These are phyloP conservation scores for Hozukius guyotensis DNA, from an alignment of 2,797 vertebrate genomes.

Conservation along the genomic window DNA sequence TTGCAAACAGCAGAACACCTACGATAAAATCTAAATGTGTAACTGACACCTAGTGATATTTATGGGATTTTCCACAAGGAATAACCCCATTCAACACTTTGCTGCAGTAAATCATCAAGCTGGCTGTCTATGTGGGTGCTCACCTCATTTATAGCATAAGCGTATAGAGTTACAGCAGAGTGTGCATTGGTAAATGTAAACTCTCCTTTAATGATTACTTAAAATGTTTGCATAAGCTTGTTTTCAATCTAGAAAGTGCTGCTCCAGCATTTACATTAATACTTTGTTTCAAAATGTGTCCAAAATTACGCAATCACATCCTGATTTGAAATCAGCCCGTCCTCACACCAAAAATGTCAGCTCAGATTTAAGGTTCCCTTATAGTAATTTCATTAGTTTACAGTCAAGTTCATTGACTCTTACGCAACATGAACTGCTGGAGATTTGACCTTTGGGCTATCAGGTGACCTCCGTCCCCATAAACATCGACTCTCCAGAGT, in stretches of 20 bases:
- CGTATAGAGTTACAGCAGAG: background rate
- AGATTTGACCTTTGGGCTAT: conserved; percentile 53
- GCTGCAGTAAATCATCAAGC: conserved; percentile 1
- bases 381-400: background rate
- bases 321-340: background rate
- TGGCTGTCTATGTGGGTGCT: background rate
- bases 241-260: background rate
- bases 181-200: background rate
- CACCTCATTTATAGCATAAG: conserved; percentile 13
- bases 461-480: conserved; percentile 43
- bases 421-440: conserved; percentile 16
- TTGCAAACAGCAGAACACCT: background rate
- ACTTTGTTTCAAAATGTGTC: background rate
- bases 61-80: background rate
- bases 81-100: background rate
- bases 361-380: background rate
- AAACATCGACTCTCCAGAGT: conserved; percentile 41
- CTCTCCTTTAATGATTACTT: background rate
- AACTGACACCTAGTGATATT: background rate
- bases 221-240: background rate
- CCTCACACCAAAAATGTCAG: background rate
- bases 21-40: background rate
- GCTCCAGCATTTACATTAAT: background rate
- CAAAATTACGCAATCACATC: background rate
- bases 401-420: conserved; percentile 2